Conservation (phyloP, 2,888 invertebrate species). For the Microchrysa polita region DNA sequence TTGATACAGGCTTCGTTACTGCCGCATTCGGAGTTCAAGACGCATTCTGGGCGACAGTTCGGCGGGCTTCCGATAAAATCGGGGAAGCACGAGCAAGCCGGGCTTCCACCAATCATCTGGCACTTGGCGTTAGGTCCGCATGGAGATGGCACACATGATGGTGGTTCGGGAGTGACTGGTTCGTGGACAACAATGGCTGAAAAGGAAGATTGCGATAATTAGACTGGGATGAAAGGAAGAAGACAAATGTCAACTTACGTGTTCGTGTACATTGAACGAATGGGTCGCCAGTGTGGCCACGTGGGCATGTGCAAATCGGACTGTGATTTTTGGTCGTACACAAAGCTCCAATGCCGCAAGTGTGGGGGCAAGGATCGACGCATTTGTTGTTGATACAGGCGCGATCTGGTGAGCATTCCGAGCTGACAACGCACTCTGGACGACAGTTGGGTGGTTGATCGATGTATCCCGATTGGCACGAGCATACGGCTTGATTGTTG, state of each 20-base stretch:
- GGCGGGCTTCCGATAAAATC: conserved; percentile 83
- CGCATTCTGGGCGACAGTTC: conserved; percentile 82
- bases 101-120: conserved; percentile 76
- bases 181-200: conserved; percentile 52
- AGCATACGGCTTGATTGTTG: conserved; percentile 84
- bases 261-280: conserved; percentile 78
- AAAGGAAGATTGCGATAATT: neutral
- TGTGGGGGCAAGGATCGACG: conserved; percentile 86
- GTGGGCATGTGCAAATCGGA: conserved; percentile 86
- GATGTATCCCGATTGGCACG: conserved; percentile 80
- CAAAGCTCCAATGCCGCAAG: conserved; percentile 85
- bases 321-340: conserved; percentile 86
- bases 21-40: conserved; percentile 81
- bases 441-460: conserved; percentile 83
- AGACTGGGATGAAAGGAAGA: neutral
- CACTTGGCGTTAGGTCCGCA: conserved; percentile 87
- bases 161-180: conserved; percentile 71
- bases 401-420: conserved; percentile 82
- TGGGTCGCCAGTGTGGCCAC: conserved; percentile 87
- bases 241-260: conserved; percentile 67
- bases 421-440: conserved; percentile 87
- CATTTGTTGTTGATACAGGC: conserved; percentile 89
- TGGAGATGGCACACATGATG: conserved; percentile 82
- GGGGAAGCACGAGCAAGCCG: conserved; percentile 82
- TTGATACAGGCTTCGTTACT: conserved; percentile 80